These are phyloP conservation scores for Meliscaeva auricollis DNA, from an alignment of 2,888 invertebrate species.

Conservation along the genomic window DNA sequence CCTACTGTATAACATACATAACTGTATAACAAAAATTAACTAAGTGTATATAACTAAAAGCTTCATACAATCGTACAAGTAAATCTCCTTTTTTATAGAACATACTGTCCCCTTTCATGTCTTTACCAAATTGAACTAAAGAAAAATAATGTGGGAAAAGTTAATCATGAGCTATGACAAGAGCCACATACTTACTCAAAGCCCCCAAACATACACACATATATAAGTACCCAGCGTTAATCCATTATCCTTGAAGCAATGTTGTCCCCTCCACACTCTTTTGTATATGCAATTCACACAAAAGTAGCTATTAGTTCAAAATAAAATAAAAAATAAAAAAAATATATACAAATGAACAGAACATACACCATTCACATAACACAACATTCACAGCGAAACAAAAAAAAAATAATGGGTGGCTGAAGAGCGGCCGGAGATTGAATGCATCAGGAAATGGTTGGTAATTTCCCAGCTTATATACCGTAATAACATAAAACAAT, in stretches of 20 bases:
- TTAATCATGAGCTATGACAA: constrained; percentile 19
- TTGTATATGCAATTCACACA: constrained; percentile 59
- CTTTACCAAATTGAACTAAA: constrained; percentile 31
- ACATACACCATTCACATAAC: constrained; percentile 2
- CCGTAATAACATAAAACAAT: constrained; percentile 73
- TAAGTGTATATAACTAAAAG: too few species aligned
- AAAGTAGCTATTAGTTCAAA: constrained; percentile 70
- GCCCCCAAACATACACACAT: constrained; percentile 32
- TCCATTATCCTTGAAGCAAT: constrained; percentile 69
- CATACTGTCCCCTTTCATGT: too few species aligned
- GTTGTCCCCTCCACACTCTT: constrained; percentile 43
- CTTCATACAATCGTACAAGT: too few species aligned
- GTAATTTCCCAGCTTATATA: constrained; percentile 67
- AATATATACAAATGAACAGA: not conserved
- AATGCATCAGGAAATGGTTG: constrained; percentile 65
- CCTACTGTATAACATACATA: too few species aligned
- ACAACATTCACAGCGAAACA: constrained; percentile 50
- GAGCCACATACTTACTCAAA: constrained; percentile 20
- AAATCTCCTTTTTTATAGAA: too few species aligned
- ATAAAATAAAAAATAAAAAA: constrained; percentile 23
- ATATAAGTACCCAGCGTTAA: constrained; percentile 56
- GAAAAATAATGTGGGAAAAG: constrained; percentile 14
- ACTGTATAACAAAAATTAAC: too few species aligned
- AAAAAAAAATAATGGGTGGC: constrained; percentile 25
- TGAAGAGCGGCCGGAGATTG: constrained; percentile 30